phyloP scores from a whole-genome alignment of 2,888 invertebrate genomes.

The Troides aeacus region DNA sequence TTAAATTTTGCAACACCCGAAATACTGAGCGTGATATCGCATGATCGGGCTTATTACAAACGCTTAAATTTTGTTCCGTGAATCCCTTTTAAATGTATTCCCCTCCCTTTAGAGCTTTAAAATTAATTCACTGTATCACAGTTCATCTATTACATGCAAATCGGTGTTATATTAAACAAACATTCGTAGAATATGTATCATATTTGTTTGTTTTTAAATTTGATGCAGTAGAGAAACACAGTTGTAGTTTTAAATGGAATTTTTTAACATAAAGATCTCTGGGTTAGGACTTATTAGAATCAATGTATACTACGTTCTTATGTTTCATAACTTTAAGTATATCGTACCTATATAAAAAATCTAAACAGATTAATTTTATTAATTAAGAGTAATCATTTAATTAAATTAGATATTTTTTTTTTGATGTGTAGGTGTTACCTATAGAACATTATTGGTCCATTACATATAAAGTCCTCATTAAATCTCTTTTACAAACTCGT shows the following conservation, averaged over 20 bases:
- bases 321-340: too few relatives aligned
- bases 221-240: background rate
- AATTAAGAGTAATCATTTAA: too few relatives aligned
- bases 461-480: background rate
- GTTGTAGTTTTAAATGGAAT: background rate
- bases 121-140: constrained; percentile 45
- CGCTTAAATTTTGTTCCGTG: constrained; percentile 58
- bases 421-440: too few relatives aligned
- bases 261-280: background rate
- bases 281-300: too few relatives aligned
- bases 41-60: constrained; percentile 76
- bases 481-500: background rate
- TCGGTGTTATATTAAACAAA: constrained; percentile 8
- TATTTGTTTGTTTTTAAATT: background rate
- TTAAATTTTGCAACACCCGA: constrained; percentile 68
- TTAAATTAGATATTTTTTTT: too few relatives aligned
- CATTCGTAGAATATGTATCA: background rate
- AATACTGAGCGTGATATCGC: constrained; percentile 65
- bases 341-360: too few relatives aligned
- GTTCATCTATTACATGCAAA: constrained; percentile 33
- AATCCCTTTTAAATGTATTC: constrained; percentile 50
- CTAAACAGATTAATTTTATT: too few relatives aligned
- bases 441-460: background rate
- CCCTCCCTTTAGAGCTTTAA: constrained; percentile 49
- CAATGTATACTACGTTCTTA: too few relatives aligned